Conservation (phyloP, 2,888 invertebrate genomes). For the Steinernema scapterisci region DNA sequence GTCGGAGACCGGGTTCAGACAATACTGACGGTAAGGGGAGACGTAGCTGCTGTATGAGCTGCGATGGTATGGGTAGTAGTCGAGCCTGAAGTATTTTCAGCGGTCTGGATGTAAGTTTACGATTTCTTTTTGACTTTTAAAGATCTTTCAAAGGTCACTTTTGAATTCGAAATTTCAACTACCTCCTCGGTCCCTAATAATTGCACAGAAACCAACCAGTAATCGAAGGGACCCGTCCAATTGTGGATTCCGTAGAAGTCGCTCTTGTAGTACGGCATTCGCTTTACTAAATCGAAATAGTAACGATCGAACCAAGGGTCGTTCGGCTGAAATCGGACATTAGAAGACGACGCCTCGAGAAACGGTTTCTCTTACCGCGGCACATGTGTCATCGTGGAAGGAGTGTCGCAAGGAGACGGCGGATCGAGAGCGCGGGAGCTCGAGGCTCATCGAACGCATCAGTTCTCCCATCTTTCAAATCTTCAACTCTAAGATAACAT, state of each 20-base stretch:
- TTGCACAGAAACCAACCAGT: not conserved
- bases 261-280: constrained; percentile 19
- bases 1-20: constrained; percentile 11
- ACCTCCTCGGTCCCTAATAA: too few species aligned
- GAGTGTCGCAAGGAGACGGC: constrained; percentile 27
- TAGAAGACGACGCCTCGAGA: not conserved
- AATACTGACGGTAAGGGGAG: constrained; percentile 13
- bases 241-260: constrained; percentile 20
- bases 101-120: not conserved
- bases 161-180: too few species aligned
- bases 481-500: not conserved
- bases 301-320: constrained; percentile 24
- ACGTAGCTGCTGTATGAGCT: constrained; percentile 27
- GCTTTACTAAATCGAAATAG: constrained; percentile 15
- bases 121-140: too few species aligned
- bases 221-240: not conserved
- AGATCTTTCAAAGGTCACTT: too few species aligned
- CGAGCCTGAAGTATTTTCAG: not conserved
- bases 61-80: constrained; percentile 14
- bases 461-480: constrained; percentile 18
- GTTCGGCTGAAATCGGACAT: not conserved
- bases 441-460: constrained; percentile 20
- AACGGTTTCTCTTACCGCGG: not conserved
- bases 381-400: constrained; percentile 24
- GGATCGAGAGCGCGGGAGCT: constrained; percentile 26